Evolutionary conservation across 2,113 vertebrate genomes (phyloP).

Genomic region (Smithornis capensis): DNA sequence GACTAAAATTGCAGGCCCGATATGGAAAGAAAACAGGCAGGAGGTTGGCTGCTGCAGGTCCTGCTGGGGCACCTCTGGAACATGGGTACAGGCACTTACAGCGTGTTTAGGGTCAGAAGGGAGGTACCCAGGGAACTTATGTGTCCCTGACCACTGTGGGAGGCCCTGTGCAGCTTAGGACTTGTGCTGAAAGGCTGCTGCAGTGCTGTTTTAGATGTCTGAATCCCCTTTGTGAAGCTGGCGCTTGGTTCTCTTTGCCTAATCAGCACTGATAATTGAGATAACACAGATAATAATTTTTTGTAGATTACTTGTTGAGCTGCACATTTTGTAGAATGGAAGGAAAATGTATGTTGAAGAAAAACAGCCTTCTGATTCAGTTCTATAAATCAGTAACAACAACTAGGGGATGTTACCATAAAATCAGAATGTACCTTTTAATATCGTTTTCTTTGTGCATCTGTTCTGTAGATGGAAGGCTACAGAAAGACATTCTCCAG

Average conservation of each 20-base stretch:
- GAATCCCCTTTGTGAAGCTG: neutral
- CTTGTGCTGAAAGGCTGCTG: neutral
- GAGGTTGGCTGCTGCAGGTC: neutral
- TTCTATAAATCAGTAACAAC: neutral
- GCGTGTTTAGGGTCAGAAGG: neutral
- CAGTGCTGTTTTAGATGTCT: neutral
- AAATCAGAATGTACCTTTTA: neutral
- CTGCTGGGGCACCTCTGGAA: neutral
- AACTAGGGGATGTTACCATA: neutral
- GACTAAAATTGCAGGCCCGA: neutral
- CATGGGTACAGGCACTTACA: too few relatives aligned
- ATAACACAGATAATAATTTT: neutral
- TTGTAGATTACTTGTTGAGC: neutral
- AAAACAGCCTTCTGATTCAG: neutral
- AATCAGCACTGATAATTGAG: neutral
- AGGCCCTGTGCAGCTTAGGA: too few relatives aligned
- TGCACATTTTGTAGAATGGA: neutral
- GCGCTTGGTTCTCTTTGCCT: neutral
- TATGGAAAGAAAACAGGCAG: neutral
- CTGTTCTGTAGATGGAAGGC: neutral
- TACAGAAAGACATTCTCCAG: neutral
- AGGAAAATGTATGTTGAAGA: neutral
- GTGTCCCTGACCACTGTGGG: neutral
- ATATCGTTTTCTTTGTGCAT: neutral
- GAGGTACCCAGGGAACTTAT: accelerated